A percentile compares a stretch with the other conserved stretches of the same genome.
phyloP scores from a whole-genome alignment of 2,888 invertebrate genomes.

The Galeruca laticollis region DNA sequence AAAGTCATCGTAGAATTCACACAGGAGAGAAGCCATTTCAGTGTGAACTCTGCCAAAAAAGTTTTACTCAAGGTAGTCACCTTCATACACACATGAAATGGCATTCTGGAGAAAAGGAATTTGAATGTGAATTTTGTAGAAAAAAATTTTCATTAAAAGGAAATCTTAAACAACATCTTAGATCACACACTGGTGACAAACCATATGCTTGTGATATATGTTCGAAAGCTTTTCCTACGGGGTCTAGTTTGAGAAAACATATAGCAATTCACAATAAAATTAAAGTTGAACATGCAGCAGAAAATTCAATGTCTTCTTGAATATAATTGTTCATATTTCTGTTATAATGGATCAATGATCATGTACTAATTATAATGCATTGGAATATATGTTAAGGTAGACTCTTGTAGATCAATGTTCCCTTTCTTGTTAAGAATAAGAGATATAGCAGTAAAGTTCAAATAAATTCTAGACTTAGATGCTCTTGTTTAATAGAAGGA shows the following conservation, averaged over 20 bases:
- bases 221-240: not conserved
- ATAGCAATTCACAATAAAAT: not conserved
- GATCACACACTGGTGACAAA: conserved; percentile 2
- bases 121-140: conserved; percentile 1
- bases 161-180: conserved; percentile 1
- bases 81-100: conserved; percentile 5
- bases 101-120: not conserved
- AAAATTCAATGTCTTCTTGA: not conserved
- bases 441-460: too few species aligned
- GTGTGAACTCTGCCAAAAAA: not conserved
- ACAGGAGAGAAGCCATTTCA: not conserved
- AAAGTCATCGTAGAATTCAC: conserved; percentile 1
- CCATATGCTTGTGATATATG: not conserved
- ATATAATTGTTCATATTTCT: too few species aligned
- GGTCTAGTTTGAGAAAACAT: not conserved
- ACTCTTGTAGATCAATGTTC: too few species aligned
- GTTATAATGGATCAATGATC: too few species aligned
- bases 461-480: too few species aligned
- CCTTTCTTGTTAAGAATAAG: too few species aligned
- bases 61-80: conserved; percentile 6
- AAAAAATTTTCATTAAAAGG: conserved; percentile 1
- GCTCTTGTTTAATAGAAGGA: too few species aligned
- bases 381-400: too few species aligned
- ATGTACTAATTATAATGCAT: too few species aligned
- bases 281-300: not conserved